Percentiles rank a stretch among this genome's conserved stretches.
phyloP scores from a whole-genome alignment of 1,140 invertebrate species.

The Zaprionus ornatus region DNA sequence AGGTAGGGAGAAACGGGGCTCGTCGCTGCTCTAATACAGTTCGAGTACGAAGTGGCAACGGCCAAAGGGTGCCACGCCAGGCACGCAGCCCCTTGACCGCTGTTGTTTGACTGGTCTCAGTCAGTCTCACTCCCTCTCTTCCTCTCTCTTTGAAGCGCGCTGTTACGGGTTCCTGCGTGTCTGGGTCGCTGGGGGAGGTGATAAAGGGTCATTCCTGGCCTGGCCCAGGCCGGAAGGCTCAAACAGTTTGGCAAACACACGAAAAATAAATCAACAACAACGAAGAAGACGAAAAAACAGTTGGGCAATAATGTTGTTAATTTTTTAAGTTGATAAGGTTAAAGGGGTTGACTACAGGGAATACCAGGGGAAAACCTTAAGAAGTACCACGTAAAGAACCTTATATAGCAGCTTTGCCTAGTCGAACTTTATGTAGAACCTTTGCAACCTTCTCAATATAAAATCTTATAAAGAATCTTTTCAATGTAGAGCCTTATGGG shows the following conservation, averaged over 20 bases:
- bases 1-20: background rate
- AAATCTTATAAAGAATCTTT: no score
- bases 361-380: background rate
- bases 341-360: constrained; percentile 25
- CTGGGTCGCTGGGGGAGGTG: background rate
- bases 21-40: constrained; percentile 42
- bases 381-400: background rate
- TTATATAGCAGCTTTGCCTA: background rate
- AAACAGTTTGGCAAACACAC: constrained; percentile 40
- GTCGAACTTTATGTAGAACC: background rate
- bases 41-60: background rate
- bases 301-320: constrained; percentile 75
- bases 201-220: background rate
- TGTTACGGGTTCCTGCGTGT: constrained; percentile 38
- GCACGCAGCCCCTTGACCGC: constrained; percentile 47
- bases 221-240: constrained; percentile 34
- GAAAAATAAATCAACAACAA: constrained; percentile 51
- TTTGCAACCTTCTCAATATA: background rate
- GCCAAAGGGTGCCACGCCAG: background rate
- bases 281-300: constrained; percentile 42
- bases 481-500: no score
- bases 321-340: constrained; percentile 76
- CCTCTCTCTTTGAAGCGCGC: background rate
- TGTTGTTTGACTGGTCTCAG: constrained; percentile 10
- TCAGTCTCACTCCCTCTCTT: background rate